Base-by-base conservation (phyloP, 2,113 vertebrate species). In the Lasiurus borealis region DNA sequence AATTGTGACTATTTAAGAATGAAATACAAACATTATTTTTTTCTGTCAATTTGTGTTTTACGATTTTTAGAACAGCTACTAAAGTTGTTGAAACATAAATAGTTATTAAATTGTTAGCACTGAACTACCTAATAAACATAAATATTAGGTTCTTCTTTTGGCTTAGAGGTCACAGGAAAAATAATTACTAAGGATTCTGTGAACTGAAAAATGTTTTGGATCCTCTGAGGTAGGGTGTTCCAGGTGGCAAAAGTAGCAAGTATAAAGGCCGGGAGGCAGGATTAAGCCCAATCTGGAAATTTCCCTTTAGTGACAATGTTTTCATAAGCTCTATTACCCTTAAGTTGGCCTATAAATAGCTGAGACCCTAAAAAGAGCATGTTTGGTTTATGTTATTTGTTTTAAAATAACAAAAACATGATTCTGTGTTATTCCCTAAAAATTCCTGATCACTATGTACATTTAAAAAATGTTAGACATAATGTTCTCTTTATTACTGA, bases 371-470 rank as follows among this genome's bases (percentile, higher is more conserved):
- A 68, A n/a, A 27, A 59, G 31, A 64, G 62, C 8, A 8, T 76
- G n/a, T 29, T 11, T 77, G 10, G 50, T 46, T 62, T 66, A 18
- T 40, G 34, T n/a, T 91, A 64, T 52, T 85, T 77, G 23, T 4
- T 78, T 85, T 75, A 59, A 54, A 75, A 15, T 8, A 62, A 64
- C 10, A 83, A 8, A 48, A 21, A 14, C 54, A 54, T 2, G 3
- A 66, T 87, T 84, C 16, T 69, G n/a, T 90, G 31, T 86, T 88
- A 88, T 83, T 88, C 85, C 8, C 23, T 94, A 27, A 85, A 88
- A 89, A 73, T 73, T 78, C 21, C 15, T 88, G 29, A 57, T 68
- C 3, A 13, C 16, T 59, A 84, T n/a, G 23, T 86, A 44, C 21
- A 87, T 84, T 87, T 5, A 0, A 2, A 88, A 16, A 71, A 44